Percentiles rank a stretch among this genome's conserved stretches.
Conservation (phyloP, 1,140 invertebrate species). For the Polypedilum vanderplanki region DNA sequence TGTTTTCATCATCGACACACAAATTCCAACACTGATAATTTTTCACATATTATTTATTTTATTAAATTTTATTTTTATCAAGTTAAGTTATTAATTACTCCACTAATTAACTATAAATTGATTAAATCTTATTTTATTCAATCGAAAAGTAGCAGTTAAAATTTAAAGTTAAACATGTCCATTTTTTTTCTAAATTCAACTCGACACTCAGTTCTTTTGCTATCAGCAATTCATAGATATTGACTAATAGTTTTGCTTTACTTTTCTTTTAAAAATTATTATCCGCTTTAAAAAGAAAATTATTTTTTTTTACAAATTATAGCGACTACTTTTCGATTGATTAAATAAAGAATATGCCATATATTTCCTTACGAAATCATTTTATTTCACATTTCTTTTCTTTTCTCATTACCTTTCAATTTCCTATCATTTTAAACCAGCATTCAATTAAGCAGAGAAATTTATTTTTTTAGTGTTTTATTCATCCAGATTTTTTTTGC, state of each 20-base stretch:
- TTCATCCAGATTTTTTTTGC: neutral
- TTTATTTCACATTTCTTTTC: no score
- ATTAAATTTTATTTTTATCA: neutral
- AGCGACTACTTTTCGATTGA: no score
- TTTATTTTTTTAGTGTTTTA: no score
- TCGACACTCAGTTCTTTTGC: neutral
- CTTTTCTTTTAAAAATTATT: neutral
- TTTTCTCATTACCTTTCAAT: no score
- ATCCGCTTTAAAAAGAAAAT: neutral
- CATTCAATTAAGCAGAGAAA: no score
- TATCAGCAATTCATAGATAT: neutral
- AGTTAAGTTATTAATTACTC: neutral
- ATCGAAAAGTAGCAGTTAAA: neutral
- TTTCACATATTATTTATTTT: neutral
- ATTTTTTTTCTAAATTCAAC: neutral
- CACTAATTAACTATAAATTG: conserved; percentile 14
- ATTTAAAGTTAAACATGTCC: neutral
- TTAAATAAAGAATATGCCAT: no score
- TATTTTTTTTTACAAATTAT: no score
- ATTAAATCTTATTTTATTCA: neutral
- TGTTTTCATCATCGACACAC: neutral
- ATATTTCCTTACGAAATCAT: no score
- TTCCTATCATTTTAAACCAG: no score
- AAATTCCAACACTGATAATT: neutral
- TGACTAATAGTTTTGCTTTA: neutral